Evolutionary conservation across 1,140 invertebrate species (phyloP).

Genomic region (Arion vulgaris): DNA sequence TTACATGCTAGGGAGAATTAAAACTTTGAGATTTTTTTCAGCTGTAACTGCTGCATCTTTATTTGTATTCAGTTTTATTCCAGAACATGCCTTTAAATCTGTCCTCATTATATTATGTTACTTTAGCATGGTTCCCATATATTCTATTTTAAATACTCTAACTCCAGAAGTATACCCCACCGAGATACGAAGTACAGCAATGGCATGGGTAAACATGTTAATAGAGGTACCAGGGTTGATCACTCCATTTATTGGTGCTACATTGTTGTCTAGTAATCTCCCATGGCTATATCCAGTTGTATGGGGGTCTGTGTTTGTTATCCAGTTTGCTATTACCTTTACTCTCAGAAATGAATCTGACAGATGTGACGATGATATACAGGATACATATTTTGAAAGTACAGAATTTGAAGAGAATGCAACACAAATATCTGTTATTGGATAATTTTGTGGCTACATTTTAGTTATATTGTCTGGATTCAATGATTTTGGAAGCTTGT

Average conservation of each 20-base stretch:
- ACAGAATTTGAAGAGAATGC: not conserved
- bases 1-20: slow-evolving; percentile 60
- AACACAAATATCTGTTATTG: not conserved
- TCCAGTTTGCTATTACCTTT: slow-evolving; percentile 57
- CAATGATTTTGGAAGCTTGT: too few relatives aligned
- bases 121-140: slow-evolving; percentile 68
- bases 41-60: slow-evolving; percentile 53
- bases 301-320: slow-evolving; percentile 56
- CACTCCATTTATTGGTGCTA: slow-evolving; percentile 62
- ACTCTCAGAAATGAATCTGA: slow-evolving; percentile 59
- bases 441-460: too few relatives aligned
- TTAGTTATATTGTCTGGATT: too few relatives aligned
- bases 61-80: slow-evolving; percentile 58
- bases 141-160: slow-evolving; percentile 65
- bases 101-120: slow-evolving; percentile 62
- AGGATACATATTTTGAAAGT: not conserved
- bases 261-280: slow-evolving; percentile 53
- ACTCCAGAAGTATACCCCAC: slow-evolving; percentile 68
- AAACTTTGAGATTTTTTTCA: slow-evolving; percentile 61
- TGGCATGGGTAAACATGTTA: slow-evolving; percentile 62
- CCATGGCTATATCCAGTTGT: slow-evolving; percentile 64
- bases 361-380: slow-evolving; percentile 46
- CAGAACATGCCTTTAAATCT: slow-evolving; percentile 51
- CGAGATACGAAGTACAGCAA: slow-evolving; percentile 57
- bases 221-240: slow-evolving; percentile 61